A percentile compares a stretch with the other conserved stretches of the same genome.
phyloP scores from a whole-genome alignment of 2,888 invertebrate genomes.

The Harpalus rufipes region DNA sequence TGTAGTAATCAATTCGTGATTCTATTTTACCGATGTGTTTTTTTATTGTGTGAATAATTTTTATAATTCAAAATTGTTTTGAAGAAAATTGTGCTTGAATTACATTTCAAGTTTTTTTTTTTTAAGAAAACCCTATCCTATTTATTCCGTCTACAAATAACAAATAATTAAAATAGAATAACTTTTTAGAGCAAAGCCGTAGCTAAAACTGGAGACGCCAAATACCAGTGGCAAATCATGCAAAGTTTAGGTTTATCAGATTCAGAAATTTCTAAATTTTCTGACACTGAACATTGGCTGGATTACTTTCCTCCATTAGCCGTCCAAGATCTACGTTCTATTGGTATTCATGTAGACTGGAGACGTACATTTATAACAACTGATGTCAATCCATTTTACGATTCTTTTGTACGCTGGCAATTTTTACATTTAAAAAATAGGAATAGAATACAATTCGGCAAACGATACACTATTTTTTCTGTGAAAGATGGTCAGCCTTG shows the following conservation, averaged over 20 bases:
- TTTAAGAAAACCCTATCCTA: no score
- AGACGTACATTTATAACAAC: conserved; percentile 98
- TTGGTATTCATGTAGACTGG: conserved; percentile 99
- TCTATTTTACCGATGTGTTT: no score
- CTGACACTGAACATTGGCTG: conserved; percentile 95
- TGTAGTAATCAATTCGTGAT: no score
- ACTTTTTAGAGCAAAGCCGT: conserved; percentile 90
- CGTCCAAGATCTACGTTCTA: conserved; percentile 89
- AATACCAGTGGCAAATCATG: conserved; percentile 99
- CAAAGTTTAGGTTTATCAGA: conserved; percentile 92
- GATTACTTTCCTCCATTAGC: conserved; percentile 97
- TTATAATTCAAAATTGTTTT: no score
- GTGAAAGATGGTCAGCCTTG: conserved; percentile 98
- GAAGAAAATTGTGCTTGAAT: no score
- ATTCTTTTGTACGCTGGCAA: conserved; percentile 99
- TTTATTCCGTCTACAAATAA: no score
- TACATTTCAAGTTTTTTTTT: no score
- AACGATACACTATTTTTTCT: conserved; percentile 97
- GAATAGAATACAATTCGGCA: conserved; percentile 97
- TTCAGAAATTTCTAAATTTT: conserved; percentile 95
- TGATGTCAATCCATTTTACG: conserved; percentile 97
- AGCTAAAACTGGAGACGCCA: conserved; percentile 92
- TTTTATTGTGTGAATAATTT: no score
- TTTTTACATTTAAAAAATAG: conserved; percentile 90
- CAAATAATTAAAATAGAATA: no score